Evolutionary conservation across 2,888 invertebrate genomes (phyloP).

Genomic region (Patella caerulea): DNA sequence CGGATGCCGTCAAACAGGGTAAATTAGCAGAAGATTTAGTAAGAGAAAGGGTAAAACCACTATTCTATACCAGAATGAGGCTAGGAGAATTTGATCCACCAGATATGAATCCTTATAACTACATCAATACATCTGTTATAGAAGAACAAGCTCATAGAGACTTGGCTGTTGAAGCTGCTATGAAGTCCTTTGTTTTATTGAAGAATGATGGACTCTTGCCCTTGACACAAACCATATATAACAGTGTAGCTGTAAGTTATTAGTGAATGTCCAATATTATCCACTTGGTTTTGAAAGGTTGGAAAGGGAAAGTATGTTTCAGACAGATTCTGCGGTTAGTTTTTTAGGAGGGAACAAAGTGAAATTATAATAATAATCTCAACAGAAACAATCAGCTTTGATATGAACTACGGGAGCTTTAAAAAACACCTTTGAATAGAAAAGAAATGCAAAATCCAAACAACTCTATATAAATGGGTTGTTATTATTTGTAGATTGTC

Average conservation of each 20-base stretch:
- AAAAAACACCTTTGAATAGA: not conserved
- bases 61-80: constrained; percentile 36
- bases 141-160: constrained; percentile 42
- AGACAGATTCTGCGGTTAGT: too few species aligned
- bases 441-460: not conserved
- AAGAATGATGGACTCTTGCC: constrained; percentile 45
- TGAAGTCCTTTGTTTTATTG: constrained; percentile 47
- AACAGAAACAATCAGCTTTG: too few species aligned
- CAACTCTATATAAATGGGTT: not conserved
- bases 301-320: too few species aligned
- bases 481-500: constrained; percentile 52
- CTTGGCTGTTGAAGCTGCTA: constrained; percentile 44
- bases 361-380: too few species aligned
- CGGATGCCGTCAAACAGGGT: constrained; percentile 9
- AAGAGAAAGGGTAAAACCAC: constrained; percentile 25
- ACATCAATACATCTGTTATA: constrained; percentile 39
- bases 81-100: constrained; percentile 41
- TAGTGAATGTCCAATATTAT: not conserved
- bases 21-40: constrained; percentile 19
- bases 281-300: too few species aligned
- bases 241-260: constrained; percentile 39
- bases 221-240: constrained; percentile 19
- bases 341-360: too few species aligned
- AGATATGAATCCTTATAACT: constrained; percentile 47
- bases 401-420: too few species aligned